Percentiles rank a stretch among this genome's conserved stretches.
Conservation (phyloP, 1,140 invertebrate species). For the Grapholita molesta region DNA sequence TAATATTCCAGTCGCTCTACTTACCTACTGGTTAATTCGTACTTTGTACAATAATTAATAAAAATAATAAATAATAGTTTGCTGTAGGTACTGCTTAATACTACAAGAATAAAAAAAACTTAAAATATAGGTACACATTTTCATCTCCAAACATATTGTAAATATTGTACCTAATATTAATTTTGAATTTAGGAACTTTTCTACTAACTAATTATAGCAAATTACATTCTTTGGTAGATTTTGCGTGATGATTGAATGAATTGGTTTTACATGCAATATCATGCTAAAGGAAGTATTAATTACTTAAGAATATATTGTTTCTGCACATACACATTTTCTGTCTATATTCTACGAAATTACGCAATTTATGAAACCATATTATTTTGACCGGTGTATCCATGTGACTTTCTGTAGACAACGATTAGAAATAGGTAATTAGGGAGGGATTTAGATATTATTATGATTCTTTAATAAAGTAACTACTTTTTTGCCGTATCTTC, state of each 20-base stretch:
- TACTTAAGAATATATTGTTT: no score
- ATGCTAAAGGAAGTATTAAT: no score
- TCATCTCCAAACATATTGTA: background rate
- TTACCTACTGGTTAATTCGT: slow-evolving; percentile 28
- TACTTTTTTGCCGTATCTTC: slow-evolving; percentile 19
- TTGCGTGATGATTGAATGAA: no score
- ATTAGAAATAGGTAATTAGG: background rate
- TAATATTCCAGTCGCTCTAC: slow-evolving; percentile 11
- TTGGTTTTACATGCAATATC: no score
- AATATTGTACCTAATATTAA: slow-evolving; percentile 12
- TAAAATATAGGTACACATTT: background rate
- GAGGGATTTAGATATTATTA: slow-evolving; percentile 5
- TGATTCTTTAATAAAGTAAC: slow-evolving; percentile 20
- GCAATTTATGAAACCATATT: no score
- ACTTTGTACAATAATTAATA: slow-evolving; percentile 69
- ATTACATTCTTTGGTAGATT: background rate
- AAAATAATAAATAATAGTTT: slow-evolving; percentile 50
- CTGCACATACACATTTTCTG: no score
- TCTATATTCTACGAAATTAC: no score
- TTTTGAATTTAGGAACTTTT: slow-evolving; percentile 40
- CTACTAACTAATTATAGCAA: slow-evolving; percentile 15
- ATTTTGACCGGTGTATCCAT: no score
- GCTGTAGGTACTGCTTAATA: slow-evolving; percentile 9
- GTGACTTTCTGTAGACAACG: no score
- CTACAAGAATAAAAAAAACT: slow-evolving; percentile 5